A percentile compares a stretch with the other conserved stretches of the same genome.
phyloP scores from a whole-genome alignment of 2,113 vertebrate species.

The Brachyhypopomus gauderio region DNA sequence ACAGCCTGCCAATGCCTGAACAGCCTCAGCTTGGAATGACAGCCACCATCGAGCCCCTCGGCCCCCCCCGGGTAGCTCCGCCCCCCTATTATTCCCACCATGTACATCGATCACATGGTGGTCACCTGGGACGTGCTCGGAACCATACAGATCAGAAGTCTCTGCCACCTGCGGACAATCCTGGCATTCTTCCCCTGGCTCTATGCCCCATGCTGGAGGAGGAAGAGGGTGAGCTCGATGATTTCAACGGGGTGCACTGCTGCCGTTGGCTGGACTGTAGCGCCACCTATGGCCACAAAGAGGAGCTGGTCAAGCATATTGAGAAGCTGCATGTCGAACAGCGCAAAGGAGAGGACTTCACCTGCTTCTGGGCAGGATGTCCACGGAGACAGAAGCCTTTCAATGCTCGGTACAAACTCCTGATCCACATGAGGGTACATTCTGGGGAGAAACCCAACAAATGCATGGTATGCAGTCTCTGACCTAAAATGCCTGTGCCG shows the following conservation, averaged over 20 bases:
- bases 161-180: slow-evolving; percentile 56
- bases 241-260: slow-evolving; percentile 74
- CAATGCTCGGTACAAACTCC: slow-evolving; percentile 95
- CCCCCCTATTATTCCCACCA: slow-evolving; percentile 84
- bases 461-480: slow-evolving; percentile 84
- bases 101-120: slow-evolving; percentile 44
- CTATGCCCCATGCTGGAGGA: slow-evolving; percentile 75
- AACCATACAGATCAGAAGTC: slow-evolving; percentile 37
- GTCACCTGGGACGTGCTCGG: slow-evolving; percentile 61
- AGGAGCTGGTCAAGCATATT: slow-evolving; percentile 92
- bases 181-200: slow-evolving; percentile 61
- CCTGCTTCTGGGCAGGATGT: slow-evolving; percentile 92
- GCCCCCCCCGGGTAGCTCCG: slow-evolving; percentile 77
- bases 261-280: slow-evolving; percentile 89
- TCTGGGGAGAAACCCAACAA: slow-evolving; percentile 98
- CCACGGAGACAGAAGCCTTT: slow-evolving; percentile 90
- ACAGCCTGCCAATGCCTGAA: slow-evolving; percentile 63
- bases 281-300: slow-evolving; percentile 84
- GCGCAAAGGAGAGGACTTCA: slow-evolving; percentile 91
- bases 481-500: background rate
- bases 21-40: slow-evolving; percentile 50
- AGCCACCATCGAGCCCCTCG: slow-evolving; percentile 52
- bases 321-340: slow-evolving; percentile 94
- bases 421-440: slow-evolving; percentile 98
- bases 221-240: slow-evolving; percentile 81